These are phyloP conservation scores for Dasysyrphus albostriatus DNA, from an alignment of 2,888 invertebrate species.

Conservation along the genomic window DNA sequence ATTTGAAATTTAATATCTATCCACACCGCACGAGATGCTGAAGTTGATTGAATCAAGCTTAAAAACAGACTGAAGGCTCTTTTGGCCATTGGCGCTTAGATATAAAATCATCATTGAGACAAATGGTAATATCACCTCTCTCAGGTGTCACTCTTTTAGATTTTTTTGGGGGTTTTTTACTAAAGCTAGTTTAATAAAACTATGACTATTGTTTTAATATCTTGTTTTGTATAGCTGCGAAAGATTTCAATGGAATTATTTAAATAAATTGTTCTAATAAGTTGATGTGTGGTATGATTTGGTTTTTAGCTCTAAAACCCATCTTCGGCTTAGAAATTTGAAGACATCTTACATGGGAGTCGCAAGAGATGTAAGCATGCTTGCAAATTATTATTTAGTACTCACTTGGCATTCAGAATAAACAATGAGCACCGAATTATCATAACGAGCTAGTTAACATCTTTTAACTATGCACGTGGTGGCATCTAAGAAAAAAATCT, in stretches of 20 bases:
- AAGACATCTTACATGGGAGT: background rate
- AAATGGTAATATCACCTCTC: background rate
- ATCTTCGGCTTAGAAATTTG: background rate
- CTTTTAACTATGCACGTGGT: background rate
- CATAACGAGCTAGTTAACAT: conserved; percentile 11
- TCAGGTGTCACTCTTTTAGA: conserved; percentile 5
- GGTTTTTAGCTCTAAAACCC: background rate
- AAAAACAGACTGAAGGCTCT: conserved; percentile 61
- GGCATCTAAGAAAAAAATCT: background rate
- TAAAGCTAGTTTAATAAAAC: background rate
- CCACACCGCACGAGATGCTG: conserved; percentile 42
- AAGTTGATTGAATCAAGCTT: conserved; percentile 63
- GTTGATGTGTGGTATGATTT: background rate
- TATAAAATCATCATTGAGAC: conserved; percentile 50
- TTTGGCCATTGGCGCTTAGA: conserved; percentile 39
- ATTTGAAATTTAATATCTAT: conserved; percentile 29
- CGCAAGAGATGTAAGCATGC: background rate
- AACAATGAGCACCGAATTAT: background rate
- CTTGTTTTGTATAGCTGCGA: background rate
- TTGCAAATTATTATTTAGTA: background rate
- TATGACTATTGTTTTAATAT: conserved; percentile 4
- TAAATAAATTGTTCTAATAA: background rate
- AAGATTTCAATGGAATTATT: background rate
- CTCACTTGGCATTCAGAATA: background rate
- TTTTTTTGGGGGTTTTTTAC: conserved; percentile 1